These are phyloP conservation scores for Drosophila arizonae DNA, from an alignment of 1,140 invertebrate genomes.

Conservation along the genomic window DNA sequence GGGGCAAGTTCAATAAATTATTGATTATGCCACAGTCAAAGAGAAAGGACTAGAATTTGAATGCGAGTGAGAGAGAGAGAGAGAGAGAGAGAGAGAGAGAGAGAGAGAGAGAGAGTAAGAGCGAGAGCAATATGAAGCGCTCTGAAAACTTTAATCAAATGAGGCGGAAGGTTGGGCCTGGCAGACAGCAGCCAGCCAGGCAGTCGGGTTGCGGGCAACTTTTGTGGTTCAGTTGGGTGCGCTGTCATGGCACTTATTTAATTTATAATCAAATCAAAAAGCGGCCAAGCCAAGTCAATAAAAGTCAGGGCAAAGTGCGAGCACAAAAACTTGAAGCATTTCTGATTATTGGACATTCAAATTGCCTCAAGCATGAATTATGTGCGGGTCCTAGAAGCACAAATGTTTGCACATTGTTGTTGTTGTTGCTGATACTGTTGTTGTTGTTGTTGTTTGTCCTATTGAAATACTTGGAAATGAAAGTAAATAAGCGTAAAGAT, in stretches of 20 bases:
- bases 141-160: conserved; percentile 50
- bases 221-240: conserved; percentile 33
- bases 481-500: conserved; percentile 79
- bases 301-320: conserved; percentile 59
- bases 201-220: conserved; percentile 34
- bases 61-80: background rate
- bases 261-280: conserved; percentile 75
- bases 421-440: conserved; percentile 41
- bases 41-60: background rate
- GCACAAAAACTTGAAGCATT: conserved; percentile 67
- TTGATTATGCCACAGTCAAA: conserved; percentile 47
- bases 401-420: conserved; percentile 13
- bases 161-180: background rate
- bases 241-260: conserved; percentile 61
- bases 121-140: background rate
- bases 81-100: background rate
- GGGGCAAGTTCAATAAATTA: conserved; percentile 57
- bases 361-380: conserved; percentile 79
- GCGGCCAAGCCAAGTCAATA: conserved; percentile 62
- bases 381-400: conserved; percentile 47
- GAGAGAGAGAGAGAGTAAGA: background rate
- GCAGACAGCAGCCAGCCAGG: conserved; percentile 25
- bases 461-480: conserved; percentile 66
- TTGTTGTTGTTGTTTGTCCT: conserved; percentile 49
- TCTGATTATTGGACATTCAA: conserved; percentile 76